phyloP scores from a whole-genome alignment of 2,797 vertebrate genomes.

The Champsocephalus gunnari region DNA sequence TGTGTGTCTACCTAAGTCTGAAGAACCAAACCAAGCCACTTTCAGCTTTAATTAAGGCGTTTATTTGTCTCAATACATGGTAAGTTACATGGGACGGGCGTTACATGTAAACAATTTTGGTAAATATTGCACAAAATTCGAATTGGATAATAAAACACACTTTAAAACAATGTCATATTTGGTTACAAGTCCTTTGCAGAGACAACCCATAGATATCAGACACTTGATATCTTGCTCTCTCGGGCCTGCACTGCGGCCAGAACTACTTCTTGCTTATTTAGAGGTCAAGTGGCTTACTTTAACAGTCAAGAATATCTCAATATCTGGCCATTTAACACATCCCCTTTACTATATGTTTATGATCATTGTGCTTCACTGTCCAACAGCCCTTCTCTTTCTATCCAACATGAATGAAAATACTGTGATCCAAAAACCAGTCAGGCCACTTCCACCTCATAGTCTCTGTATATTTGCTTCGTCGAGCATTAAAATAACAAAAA shows the following conservation, averaged over 20 bases:
- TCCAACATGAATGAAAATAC: background rate
- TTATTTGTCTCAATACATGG: no score
- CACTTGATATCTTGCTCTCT: background rate
- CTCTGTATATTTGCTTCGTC: background rate
- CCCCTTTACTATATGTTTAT: background rate
- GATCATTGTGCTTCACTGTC: background rate
- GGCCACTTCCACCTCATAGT: background rate
- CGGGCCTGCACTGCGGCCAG: background rate
- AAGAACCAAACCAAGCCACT: background rate
- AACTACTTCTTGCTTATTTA: conserved; percentile 4
- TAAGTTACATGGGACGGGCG: no score
- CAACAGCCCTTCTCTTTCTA: background rate
- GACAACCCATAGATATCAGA: background rate
- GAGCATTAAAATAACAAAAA: conserved; percentile 5
- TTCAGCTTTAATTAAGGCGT: background rate
- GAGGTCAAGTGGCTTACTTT: background rate
- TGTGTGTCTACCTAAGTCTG: background rate
- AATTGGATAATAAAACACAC: background rate
- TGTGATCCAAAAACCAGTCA: background rate
- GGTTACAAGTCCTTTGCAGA: background rate
- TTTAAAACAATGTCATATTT: conserved; percentile 6
- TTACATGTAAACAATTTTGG: background rate
- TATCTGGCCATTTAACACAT: background rate
- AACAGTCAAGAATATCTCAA: background rate
- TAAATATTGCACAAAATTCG: background rate